Percentiles rank a stretch among this genome's conserved stretches.
These are phyloP conservation scores for Lycodopsis pacificus DNA, from an alignment of 2,797 vertebrate species.

Conservation along the genomic window DNA sequence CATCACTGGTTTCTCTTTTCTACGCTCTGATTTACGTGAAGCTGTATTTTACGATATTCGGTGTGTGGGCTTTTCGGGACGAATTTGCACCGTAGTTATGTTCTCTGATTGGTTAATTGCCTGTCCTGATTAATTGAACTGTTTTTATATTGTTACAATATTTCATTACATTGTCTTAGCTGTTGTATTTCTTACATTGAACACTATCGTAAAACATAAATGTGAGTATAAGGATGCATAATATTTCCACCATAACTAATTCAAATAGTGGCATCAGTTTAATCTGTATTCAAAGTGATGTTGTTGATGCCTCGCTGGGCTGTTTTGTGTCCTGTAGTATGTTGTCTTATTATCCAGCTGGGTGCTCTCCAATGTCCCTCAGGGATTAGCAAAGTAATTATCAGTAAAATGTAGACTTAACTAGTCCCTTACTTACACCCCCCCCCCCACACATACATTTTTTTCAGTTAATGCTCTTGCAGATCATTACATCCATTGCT, in stretches of 20 bases:
- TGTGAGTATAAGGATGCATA: not conserved
- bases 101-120: conserved; percentile 19
- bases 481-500: conserved; percentile 2
- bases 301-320: conserved; percentile 8
- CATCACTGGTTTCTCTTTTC: conserved; percentile 43
- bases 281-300: conserved; percentile 21
- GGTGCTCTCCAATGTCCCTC: not conserved
- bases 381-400: conserved; percentile 58
- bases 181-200: not conserved
- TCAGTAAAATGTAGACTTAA: conserved; percentile 34
- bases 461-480: not conserved
- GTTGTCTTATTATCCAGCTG: conserved; percentile 50
- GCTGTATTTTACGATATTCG: not conserved
- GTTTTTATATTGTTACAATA: not conserved
- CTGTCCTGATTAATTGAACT: not conserved
- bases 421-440: conserved; percentile 18
- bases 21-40: not conserved
- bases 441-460: not conserved
- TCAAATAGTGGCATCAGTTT: not conserved
- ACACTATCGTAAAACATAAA: not conserved
- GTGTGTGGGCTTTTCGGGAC: not conserved
- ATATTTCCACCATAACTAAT: not conserved
- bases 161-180: not conserved
- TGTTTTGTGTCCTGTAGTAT: conserved; percentile 10
- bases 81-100: not conserved